Evolutionary conservation across 1,140 invertebrate species (phyloP).

Genomic region (Charaxes varanes): DNA sequence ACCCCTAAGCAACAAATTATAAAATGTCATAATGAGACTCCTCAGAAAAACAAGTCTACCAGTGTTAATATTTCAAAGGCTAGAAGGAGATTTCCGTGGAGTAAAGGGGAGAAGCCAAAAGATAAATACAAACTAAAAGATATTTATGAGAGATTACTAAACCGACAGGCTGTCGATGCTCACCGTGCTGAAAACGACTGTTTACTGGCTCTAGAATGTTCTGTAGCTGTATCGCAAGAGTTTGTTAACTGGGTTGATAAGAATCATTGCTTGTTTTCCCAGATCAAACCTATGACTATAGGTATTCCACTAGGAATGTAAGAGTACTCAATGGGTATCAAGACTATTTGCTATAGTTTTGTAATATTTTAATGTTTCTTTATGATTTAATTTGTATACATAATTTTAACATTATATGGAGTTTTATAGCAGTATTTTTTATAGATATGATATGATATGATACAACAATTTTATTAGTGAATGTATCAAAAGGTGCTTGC

Average conservation of each 20-base stretch:
- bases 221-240: constrained; percentile 38
- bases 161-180: constrained; percentile 35
- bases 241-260: constrained; percentile 42
- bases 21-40: constrained; percentile 1
- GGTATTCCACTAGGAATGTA: constrained; percentile 23
- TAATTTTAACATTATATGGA: no score
- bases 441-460: no score
- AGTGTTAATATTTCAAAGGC: constrained; percentile 13
- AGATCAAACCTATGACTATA: constrained; percentile 38
- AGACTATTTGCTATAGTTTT: no score
- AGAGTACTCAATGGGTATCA: not conserved
- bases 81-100: constrained; percentile 30
- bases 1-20: constrained; percentile 30
- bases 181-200: constrained; percentile 80
- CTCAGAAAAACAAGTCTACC: constrained; percentile 7
- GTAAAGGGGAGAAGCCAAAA: constrained; percentile 26
- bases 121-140: constrained; percentile 70
- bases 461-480: not conserved
- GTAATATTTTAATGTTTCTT: no score
- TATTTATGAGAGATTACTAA: constrained; percentile 30
- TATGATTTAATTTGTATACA: no score
- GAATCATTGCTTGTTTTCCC: constrained; percentile 29
- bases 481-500: no score
- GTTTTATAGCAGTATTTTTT: no score
- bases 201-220: constrained; percentile 71